A percentile compares a stretch with the other conserved stretches of the same genome.
Evolutionary conservation across 2,797 vertebrate species (phyloP).

Genomic region (Enteromius trimaculatus): DNA sequence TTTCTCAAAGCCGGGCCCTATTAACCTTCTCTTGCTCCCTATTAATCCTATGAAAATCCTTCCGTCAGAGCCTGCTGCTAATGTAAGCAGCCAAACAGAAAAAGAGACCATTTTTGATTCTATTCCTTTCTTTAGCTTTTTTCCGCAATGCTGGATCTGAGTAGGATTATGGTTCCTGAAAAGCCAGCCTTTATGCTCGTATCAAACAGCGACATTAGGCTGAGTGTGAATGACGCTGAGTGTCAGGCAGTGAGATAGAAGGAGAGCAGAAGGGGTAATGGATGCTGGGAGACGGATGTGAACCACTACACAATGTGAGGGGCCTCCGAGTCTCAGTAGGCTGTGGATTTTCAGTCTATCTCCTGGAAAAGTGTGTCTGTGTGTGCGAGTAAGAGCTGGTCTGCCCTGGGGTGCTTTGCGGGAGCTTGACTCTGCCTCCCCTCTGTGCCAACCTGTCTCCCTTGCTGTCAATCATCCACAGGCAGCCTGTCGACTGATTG

Average conservation of each 20-base stretch:
- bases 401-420: slow-evolving; percentile 37
- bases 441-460: slow-evolving; percentile 47
- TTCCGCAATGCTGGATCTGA: slow-evolving; percentile 33
- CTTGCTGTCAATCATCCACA: slow-evolving; percentile 54
- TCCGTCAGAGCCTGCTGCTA: slow-evolving; percentile 46
- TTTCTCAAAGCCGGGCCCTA: slow-evolving; percentile 42
- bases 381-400: slow-evolving; percentile 16
- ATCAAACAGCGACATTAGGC: slow-evolving; percentile 53
- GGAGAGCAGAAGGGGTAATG: slow-evolving; percentile 45
- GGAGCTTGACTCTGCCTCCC: slow-evolving; percentile 44
- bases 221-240: slow-evolving; percentile 49
- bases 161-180: slow-evolving; percentile 59
- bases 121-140: slow-evolving; percentile 51
- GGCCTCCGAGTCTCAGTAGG: slow-evolving; percentile 29
- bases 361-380: neutral
- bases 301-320: slow-evolving; percentile 18
- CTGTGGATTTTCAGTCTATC: slow-evolving; percentile 15
- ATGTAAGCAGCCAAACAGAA: slow-evolving; percentile 53
- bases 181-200: slow-evolving; percentile 55
- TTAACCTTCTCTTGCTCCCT: slow-evolving; percentile 50
- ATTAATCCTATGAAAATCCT: slow-evolving; percentile 55
- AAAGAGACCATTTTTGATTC: slow-evolving; percentile 52
- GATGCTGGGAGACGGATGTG: slow-evolving; percentile 48
- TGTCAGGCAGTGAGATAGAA: slow-evolving; percentile 49
- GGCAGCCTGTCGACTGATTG: slow-evolving; percentile 40